Conservation (phyloP, 2,888 invertebrate species). For the Tetheella fluctuosa region DNA sequence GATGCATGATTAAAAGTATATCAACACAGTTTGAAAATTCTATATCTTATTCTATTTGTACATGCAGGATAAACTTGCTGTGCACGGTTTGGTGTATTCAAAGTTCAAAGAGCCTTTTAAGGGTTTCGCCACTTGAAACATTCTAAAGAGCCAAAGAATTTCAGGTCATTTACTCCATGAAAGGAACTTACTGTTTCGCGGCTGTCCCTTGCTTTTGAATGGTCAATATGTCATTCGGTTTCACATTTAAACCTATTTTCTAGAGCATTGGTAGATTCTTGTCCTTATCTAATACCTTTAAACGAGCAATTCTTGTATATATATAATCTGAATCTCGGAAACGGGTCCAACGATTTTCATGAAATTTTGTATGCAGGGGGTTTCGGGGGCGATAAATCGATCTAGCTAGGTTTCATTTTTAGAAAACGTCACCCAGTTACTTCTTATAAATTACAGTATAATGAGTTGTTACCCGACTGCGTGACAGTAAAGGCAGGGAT, state of each 20-base stretch:
- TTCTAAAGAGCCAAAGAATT: neutral
- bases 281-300: too few relatives aligned
- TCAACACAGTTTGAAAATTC: neutral
- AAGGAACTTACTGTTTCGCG: neutral
- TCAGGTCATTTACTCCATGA: neutral
- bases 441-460: too few relatives aligned
- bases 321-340: too few relatives aligned
- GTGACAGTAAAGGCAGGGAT: too few relatives aligned
- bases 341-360: too few relatives aligned
- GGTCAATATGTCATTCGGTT: neutral
- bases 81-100: neutral
- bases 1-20: too few relatives aligned
- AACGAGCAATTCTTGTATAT: too few relatives aligned
- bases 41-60: neutral
- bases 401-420: too few relatives aligned
- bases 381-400: too few relatives aligned
- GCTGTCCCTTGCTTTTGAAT: neutral
- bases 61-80: neutral
- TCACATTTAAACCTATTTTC: neutral
- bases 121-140: neutral
- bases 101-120: neutral
- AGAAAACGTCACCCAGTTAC: too few relatives aligned
- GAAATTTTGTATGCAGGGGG: too few relatives aligned
- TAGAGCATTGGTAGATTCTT: neutral
- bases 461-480: too few relatives aligned